phyloP scores from a whole-genome alignment of 2,113 vertebrate species.

The Phasianus colchicus region DNA sequence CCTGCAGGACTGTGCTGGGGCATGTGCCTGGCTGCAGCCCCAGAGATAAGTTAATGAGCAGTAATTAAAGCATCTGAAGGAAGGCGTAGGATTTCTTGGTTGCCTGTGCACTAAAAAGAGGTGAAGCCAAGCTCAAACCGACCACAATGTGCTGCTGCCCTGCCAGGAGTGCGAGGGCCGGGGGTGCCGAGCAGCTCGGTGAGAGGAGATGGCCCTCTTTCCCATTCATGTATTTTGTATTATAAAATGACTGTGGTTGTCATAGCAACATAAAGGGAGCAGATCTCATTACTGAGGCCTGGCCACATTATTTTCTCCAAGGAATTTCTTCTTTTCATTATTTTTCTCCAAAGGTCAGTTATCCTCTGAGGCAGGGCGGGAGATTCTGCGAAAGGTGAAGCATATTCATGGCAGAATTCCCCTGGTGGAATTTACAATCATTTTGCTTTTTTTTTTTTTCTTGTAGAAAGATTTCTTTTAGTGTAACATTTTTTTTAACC shows the following conservation, averaged over 20 bases:
- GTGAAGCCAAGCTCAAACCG: conserved; percentile 25
- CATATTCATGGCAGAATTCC: conserved; percentile 89
- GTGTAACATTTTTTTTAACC: conserved; percentile 79
- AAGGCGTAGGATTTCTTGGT: not conserved
- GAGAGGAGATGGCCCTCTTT: conserved; percentile 67
- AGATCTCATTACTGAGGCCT: conserved; percentile 88
- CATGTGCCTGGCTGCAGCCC: not conserved
- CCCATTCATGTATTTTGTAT: conserved; percentile 88
- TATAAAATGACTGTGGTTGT: conserved; percentile 83
- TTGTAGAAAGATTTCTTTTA: conserved; percentile 75
- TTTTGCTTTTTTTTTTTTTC: conserved; percentile 82
- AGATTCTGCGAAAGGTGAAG: conserved; percentile 91
- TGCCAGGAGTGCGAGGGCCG: conserved; percentile 43
- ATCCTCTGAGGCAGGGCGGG: conserved; percentile 92
- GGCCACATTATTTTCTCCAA: conserved; percentile 90
- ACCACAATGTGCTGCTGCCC: conserved; percentile 3
- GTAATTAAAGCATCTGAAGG: not conserved
- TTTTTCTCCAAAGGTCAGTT: conserved; percentile 97
- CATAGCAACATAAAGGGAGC: conserved; percentile 87
- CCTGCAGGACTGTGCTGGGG: not conserved
- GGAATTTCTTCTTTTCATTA: conserved; percentile 93
- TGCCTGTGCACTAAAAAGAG: not conserved
- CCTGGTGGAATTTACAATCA: conserved; percentile 90
- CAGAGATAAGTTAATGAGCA: not conserved
- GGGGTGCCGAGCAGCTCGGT: conserved; percentile 1